Base-by-base conservation (phyloP, 2,797 vertebrate species). In the Dicrostonyx torquatus region DNA sequence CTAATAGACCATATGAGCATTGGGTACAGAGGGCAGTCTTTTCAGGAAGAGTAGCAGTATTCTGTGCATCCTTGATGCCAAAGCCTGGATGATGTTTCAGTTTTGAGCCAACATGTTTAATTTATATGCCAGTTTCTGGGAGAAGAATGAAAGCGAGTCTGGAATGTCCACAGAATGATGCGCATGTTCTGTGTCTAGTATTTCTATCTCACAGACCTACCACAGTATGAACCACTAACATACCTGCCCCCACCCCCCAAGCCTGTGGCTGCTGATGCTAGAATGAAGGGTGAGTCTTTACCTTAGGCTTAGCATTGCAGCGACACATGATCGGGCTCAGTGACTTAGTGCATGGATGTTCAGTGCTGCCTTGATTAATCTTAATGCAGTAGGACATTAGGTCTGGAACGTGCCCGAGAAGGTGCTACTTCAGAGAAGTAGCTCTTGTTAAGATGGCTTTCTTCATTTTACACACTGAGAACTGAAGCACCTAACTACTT, bases 301-400 rank as follows among this genome's bases (percentile, higher is more conserved):
- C n/a, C 45, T 31, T 80, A 45, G 29, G 53, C 43, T 90, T 85
- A 58, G 58, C 4, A 90, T 10, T 31, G 26, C 79, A 53, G 60
- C 76, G 70, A 50, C 14, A 72, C 34, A 89, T 37, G 31, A 94
- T 86, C 70, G 68, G 22, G 6, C n/a, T 79, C 79, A 83, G 17
- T 73, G 85, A 93, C 76, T 90, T 37, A 90, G 88, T 68, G 40
- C 87, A 60, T 76, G 83, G 92, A 72, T 80, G 43, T 80, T 64
- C 94, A 95, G 72, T 62, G 58, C 11, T 76, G 40, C 89, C 62
- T 73, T 93, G 53, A 75, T 34, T n/a, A 87, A 9, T 93, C 85
- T 93, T 93, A 88, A 94, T n/a, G 7, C 34, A 73, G 8, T 91
- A 75, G 88, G 58, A 89, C 6, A 29, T 79, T 66, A 87, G 29